Evolutionary conservation across 1,140 invertebrate genomes (phyloP).

Genomic region (Platyura marginata): DNA sequence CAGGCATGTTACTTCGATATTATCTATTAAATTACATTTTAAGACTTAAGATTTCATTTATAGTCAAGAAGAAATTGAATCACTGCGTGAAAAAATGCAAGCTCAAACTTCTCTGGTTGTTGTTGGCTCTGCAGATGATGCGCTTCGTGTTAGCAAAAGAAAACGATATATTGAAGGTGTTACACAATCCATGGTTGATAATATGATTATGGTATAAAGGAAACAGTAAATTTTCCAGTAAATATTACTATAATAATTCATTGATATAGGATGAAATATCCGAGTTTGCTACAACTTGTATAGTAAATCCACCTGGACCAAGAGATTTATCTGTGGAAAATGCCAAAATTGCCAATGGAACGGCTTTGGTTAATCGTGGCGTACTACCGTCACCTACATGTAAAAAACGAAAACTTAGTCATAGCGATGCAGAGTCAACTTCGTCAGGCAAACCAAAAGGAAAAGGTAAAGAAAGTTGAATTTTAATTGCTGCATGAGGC

Average conservation of each 20-base stretch:
- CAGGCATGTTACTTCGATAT: too few species aligned
- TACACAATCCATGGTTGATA: conserved; percentile 67
- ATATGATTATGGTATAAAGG: conserved; percentile 41
- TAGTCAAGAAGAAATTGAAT: conserved; percentile 56
- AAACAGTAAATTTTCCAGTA: conserved; percentile 2
- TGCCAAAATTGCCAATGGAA: too few species aligned
- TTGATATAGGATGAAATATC: conserved; percentile 34
- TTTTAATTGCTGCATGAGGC: too few species aligned
- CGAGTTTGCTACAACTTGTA: conserved; percentile 36
- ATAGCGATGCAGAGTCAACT: too few species aligned
- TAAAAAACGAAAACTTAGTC: too few species aligned
- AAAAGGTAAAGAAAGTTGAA: too few species aligned
- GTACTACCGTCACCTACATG: too few species aligned
- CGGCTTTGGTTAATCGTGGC: too few species aligned
- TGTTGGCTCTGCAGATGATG: conserved; percentile 66
- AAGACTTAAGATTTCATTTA: conserved; percentile 10
- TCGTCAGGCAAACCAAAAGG: too few species aligned
- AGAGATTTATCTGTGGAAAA: conserved; percentile 13
- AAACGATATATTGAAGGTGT: conserved; percentile 54
- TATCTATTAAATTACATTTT: too few species aligned
- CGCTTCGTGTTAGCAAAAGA: conserved; percentile 45
- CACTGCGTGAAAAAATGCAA: conserved; percentile 51
- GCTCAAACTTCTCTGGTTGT: conserved; percentile 60
- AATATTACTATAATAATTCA: neutral
- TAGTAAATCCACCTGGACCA: conserved; percentile 37